These are phyloP conservation scores for Prosopocoilus inquinatus DNA, from an alignment of 2,888 invertebrate species.

Conservation along the genomic window DNA sequence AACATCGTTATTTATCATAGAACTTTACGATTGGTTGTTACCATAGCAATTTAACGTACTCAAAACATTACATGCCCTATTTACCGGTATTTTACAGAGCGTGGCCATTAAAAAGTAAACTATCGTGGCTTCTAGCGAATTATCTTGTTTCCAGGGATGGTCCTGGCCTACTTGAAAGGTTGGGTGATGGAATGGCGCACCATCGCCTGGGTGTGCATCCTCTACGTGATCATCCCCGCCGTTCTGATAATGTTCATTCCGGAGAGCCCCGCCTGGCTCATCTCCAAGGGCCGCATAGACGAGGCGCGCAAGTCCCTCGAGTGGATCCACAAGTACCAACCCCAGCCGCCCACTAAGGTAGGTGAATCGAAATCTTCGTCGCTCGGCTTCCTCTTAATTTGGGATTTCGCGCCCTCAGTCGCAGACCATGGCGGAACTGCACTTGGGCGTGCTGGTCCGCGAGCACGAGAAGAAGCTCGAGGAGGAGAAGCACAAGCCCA, in stretches of 20 bases:
- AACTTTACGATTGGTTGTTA: no score
- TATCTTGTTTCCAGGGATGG: slow-evolving; percentile 51
- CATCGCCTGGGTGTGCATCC: slow-evolving; percentile 57
- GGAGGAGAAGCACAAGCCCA: slow-evolving; percentile 44
- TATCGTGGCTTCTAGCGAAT: no score
- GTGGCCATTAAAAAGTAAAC: no score
- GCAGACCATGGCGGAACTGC: slow-evolving; percentile 54
- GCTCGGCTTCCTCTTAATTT: neutral
- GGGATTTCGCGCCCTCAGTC: slow-evolving; percentile 32
- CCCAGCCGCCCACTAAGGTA: slow-evolving; percentile 50
- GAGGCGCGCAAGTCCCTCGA: slow-evolving; percentile 55
- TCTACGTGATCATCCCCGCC: slow-evolving; percentile 55
- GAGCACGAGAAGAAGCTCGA: slow-evolving; percentile 54
- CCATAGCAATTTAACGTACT: no score
- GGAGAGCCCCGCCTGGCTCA: slow-evolving; percentile 61
- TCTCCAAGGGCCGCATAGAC: slow-evolving; percentile 56
- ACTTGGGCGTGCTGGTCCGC: slow-evolving; percentile 53
- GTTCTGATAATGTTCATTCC: slow-evolving; percentile 55
- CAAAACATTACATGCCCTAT: no score
- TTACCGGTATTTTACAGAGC: no score
- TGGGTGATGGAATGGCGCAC: slow-evolving; percentile 56
- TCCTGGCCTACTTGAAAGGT: slow-evolving; percentile 57
- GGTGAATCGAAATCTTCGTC: slow-evolving; percentile 6
- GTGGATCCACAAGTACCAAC: slow-evolving; percentile 53
- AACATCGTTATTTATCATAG: no score